Evolutionary conservation across 1,140 invertebrate genomes (phyloP).

Genomic region (Drosophila pallidifrons): DNA sequence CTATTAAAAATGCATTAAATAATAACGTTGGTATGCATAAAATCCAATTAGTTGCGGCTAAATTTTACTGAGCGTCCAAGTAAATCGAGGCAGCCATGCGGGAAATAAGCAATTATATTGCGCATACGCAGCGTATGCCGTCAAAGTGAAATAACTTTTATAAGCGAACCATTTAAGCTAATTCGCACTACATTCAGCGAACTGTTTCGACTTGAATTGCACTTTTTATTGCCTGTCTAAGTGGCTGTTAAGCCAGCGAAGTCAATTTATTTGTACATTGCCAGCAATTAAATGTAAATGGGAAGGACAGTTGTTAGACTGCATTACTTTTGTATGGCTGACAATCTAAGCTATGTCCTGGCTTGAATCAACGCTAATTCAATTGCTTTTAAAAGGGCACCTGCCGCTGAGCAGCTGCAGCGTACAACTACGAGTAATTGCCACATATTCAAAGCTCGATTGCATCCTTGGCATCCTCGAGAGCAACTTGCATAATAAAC

Average conservation of each 20-base stretch:
- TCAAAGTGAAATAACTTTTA: neutral
- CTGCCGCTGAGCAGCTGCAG: constrained; percentile 46
- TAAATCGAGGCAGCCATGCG: neutral
- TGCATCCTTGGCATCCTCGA: constrained; percentile 14
- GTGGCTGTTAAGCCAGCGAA: constrained; percentile 53
- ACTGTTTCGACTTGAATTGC: neutral
- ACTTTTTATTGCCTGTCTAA: constrained; percentile 42
- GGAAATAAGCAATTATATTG: constrained; percentile 23
- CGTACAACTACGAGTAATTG: constrained; percentile 26
- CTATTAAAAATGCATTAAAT: constrained; percentile 24
- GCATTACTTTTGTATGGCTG: constrained; percentile 4
- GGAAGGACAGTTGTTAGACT: constrained; percentile 53
- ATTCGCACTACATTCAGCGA: neutral
- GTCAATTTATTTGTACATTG: constrained; percentile 45
- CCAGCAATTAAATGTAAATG: constrained; percentile 49
- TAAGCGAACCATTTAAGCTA: constrained; percentile 16
- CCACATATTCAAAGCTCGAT: constrained; percentile 28
- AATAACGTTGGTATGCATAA: constrained; percentile 23
- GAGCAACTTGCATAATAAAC: constrained; percentile 40
- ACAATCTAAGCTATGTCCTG: constrained; percentile 7
- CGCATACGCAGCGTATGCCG: constrained; percentile 26
- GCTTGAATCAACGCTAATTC: constrained; percentile 75
- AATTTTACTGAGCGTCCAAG: neutral
- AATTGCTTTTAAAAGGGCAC: constrained; percentile 71
- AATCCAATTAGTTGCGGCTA: constrained; percentile 33